Evolutionary conservation across 2,797 vertebrate species (phyloP), one percentile per base, ranked within the genome.

Genomic region (Hypotaenidia philippensis): DNA sequence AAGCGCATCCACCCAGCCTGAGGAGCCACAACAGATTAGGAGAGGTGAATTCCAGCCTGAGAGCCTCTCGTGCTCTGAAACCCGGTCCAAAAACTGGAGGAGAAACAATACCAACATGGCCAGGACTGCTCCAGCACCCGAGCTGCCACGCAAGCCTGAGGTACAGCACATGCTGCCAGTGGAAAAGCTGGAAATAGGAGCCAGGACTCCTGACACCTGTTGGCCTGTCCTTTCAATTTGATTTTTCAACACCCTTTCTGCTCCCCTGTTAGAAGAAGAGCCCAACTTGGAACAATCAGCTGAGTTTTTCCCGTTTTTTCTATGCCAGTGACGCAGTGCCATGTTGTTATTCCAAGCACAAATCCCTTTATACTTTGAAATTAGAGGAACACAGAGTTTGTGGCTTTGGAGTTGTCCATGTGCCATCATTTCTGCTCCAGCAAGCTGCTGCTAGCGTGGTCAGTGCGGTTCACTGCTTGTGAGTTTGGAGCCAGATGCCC

Each of bases 221-320:
- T 60, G 19, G 64, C 41, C 12, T 31, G 10, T 79, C 34, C 70
- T 88, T 86, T 47, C 1, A 1, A 4, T 66, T 74, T 22, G 26
- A 4, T 59, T 89, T 76, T 89, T 56, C 71, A 59, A 10, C 53
- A 40, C 25, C 0, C 5, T 76, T 90, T 63, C 49, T 70, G 0
- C 52, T 45, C 8, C 47, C 68, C 63, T 5, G 10, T 74, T 53
- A 90, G 78, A 41, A 86, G 56, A 66, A 40, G 41, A 84, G 22
- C n/a, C n/a, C 41, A 70, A 60, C 40, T 38, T 44, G 8, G 19
- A 75, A 25, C 3, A 1, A 7, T 50, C 2, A 0, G 0, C 50
- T 75, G 49, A 0, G 34, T 70, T 47, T 70, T 66, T 32, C 55
- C 15, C 3, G 16, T 66, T 70, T n/a, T 66, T 94, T 64, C 76